phyloP scores from a whole-genome alignment of 2,113 vertebrate genomes.

The Hylia prasina region DNA sequence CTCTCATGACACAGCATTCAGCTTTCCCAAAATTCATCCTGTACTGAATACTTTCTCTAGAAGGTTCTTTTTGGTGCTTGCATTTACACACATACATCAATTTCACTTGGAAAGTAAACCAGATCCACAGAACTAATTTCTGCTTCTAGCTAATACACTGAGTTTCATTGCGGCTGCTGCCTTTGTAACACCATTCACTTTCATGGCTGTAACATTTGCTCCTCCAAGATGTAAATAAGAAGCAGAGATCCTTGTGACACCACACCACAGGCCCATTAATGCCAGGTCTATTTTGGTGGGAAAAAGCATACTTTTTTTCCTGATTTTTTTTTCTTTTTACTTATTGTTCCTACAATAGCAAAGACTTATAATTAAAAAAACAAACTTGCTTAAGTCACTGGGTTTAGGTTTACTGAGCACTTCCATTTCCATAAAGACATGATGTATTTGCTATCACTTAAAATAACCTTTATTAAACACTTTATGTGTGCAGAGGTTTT shows the following conservation, averaged over 20 bases:
- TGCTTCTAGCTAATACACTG: neutral
- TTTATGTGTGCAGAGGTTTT: fast-evolving
- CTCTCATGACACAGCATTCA: neutral
- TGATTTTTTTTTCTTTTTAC: neutral
- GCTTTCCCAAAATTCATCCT: neutral
- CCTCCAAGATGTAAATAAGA: neutral
- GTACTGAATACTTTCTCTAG: neutral
- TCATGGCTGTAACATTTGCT: neutral
- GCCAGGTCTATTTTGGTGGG: neutral
- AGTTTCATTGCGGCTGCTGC: neutral
- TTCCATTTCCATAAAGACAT: neutral
- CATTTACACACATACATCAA: neutral
- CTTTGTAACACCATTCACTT: neutral
- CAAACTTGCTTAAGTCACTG: neutral
- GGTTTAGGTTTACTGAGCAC: neutral
- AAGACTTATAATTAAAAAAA: neutral
- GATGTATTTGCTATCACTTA: neutral
- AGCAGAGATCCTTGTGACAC: neutral
- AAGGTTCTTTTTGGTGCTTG: neutral
- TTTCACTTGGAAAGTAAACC: neutral
- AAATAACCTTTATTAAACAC: neutral
- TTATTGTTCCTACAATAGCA: neutral
- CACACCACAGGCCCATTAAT: neutral
- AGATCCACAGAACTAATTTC: neutral
- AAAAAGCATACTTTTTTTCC: neutral